Conservation (phyloP, 1,140 invertebrate genomes). For the Drosophila parabipectinata region DNA sequence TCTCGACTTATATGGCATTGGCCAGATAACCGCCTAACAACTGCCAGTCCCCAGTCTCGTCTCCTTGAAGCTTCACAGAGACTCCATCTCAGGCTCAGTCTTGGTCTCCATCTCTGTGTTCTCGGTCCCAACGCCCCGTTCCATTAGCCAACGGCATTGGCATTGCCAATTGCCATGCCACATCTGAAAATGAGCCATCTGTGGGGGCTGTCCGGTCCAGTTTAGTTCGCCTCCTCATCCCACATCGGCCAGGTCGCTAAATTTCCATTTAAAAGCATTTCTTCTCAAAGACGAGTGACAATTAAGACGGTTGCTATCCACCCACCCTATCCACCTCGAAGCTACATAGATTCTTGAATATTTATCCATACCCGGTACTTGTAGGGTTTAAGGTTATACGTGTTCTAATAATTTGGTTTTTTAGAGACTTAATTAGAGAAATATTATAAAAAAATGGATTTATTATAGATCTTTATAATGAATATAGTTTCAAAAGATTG, state of each 20-base stretch:
- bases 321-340: neutral
- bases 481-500: too few species aligned
- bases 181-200: constrained; percentile 26
- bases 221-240: constrained; percentile 10
- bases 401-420: too few species aligned
- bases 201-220: constrained; percentile 34
- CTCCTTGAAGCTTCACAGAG: neutral
- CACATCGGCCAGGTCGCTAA: constrained; percentile 12
- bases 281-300: neutral
- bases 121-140: constrained; percentile 44
- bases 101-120: constrained; percentile 11
- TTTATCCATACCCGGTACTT: too few species aligned
- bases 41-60: constrained; percentile 56
- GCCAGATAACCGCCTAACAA: constrained; percentile 80
- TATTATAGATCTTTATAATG: too few species aligned
- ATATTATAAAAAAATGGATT: too few species aligned
- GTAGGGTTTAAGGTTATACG: too few species aligned
- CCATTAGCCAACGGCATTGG: constrained; percentile 58
- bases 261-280: neutral
- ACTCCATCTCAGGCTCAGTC: constrained; percentile 13
- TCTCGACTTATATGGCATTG: constrained; percentile 73
- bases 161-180: constrained; percentile 23
- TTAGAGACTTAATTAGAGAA: too few species aligned
- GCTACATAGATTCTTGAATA: too few species aligned
- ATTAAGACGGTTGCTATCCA: neutral